A percentile compares a stretch with the other conserved stretches of the same genome.
These are phyloP conservation scores for Saccostrea glomerata DNA, from an alignment of 1,140 invertebrate genomes.

Conservation along the genomic window DNA sequence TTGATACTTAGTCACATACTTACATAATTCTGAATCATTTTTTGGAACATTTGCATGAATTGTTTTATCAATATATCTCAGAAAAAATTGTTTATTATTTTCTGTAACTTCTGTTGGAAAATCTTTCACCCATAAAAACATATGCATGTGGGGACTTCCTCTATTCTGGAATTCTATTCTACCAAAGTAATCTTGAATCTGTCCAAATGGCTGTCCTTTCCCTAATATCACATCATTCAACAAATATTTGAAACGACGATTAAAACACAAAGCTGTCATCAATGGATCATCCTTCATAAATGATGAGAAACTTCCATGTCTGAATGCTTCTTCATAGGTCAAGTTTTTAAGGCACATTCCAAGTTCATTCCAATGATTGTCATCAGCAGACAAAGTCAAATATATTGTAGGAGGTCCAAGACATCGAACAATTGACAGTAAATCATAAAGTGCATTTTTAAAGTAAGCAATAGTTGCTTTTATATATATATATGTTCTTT, in stretches of 20 bases:
- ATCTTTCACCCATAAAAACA: constrained; percentile 57
- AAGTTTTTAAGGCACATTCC: constrained; percentile 48
- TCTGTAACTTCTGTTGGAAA: constrained; percentile 42
- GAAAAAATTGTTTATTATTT: not conserved
- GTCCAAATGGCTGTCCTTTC: constrained; percentile 48
- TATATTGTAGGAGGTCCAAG: constrained; percentile 53
- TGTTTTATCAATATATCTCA: constrained; percentile 53
- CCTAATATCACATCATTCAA: constrained; percentile 53
- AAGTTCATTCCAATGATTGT: constrained; percentile 56
- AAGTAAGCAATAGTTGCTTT: constrained; percentile 48
- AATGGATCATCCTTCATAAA: constrained; percentile 41
- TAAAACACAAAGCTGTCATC: constrained; percentile 53
- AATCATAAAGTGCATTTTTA: constrained; percentile 44
- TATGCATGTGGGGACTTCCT: constrained; percentile 35
- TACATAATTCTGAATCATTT: constrained; percentile 46
- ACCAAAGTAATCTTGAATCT: constrained; percentile 56
- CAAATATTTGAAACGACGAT: constrained; percentile 50
- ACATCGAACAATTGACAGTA: constrained; percentile 41
- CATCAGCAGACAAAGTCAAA: constrained; percentile 56
- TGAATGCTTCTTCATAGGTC: not conserved
- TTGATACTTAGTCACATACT: constrained; percentile 52
- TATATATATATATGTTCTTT: too few relatives aligned
- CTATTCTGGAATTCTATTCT: constrained; percentile 58
- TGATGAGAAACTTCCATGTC: not conserved
- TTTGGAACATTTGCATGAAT: constrained; percentile 50